Evolutionary conservation across 2,888 invertebrate genomes (phyloP), one percentile per base, ranked within the genome.

Genomic region (Lycia hirtaria): DNA sequence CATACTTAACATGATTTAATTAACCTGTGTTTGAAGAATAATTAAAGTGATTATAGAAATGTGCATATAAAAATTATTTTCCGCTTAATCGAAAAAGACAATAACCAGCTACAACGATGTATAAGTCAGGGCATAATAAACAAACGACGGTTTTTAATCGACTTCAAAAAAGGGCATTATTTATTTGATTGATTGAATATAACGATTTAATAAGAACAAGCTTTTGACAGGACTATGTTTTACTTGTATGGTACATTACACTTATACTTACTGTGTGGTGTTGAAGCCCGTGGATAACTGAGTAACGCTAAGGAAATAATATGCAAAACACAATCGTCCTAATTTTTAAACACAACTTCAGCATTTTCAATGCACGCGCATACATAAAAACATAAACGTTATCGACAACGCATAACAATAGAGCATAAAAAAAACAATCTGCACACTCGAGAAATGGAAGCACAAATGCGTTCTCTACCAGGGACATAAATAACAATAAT

Each of bases 241-340:
- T 3, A 14, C 4, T 22, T 4, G 4, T 33, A 35, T 33, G 33
- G n/a, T 43, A 37, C 47, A 45, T 53, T 48, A 68, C 30, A 49
- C 22, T 24, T 32, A 33, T 66, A 91, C 91, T 92, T 78, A 92
- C 89, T 87, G 73, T 91, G 91, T 80, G 91, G 91, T 84, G 91
- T 92, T 64, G 91, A 86, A 68, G 90, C 90, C 83, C 90, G 84
- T 77, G 90, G 90, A 85, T 92, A 91, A 80, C 91, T 92, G 90
- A 64, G 61, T 61, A 28, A 62, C 60, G 83, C 80, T 91, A 86
- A 91, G 88, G 83, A 87, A 87, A 80, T 72, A 62, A 64, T 33
- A 63, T 53, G 38, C 37, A 56, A 58, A 50, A 54, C 14, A 52
- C 41, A 54, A 12, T 28, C 15, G 55, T 44, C 37, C 22, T 45